A percentile compares a stretch with the other conserved stretches of the same genome.
These are phyloP conservation scores for Hycleus phaleratus DNA, from an alignment of 1,140 invertebrate genomes.

Conservation along the genomic window DNA sequence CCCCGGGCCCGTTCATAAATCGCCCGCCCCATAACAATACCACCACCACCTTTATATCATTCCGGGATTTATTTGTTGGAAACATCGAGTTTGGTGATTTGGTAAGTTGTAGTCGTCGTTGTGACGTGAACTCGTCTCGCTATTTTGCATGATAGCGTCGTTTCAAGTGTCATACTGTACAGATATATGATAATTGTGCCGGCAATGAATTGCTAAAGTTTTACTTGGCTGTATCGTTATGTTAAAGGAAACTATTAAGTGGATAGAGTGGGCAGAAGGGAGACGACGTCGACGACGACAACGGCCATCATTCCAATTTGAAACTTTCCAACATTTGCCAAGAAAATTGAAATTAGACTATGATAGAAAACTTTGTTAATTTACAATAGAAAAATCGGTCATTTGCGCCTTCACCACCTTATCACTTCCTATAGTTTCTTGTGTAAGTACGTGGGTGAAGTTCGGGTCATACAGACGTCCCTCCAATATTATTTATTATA, in stretches of 20 bases:
- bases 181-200: slow-evolving; percentile 35
- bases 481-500: slow-evolving; percentile 5
- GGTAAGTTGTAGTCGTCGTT: slow-evolving; percentile 22
- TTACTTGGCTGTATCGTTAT: slow-evolving; percentile 25
- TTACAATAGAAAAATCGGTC: too few species aligned
- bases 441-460: slow-evolving; percentile 1
- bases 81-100: slow-evolving; percentile 23
- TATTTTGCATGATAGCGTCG: slow-evolving; percentile 32
- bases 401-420: not conserved
- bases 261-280: too few species aligned
- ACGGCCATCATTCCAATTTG: too few species aligned
- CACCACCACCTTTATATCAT: not conserved
- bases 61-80: slow-evolving; percentile 15
- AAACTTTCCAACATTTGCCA: too few species aligned
- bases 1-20: slow-evolving; percentile 15
- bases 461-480: slow-evolving; percentile 11
- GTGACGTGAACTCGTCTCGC: not conserved
- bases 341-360: too few species aligned
- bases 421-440: slow-evolving; percentile 8
- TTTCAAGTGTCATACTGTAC: slow-evolving; percentile 30
- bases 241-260: slow-evolving; percentile 25
- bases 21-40: not conserved
- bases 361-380: too few species aligned
- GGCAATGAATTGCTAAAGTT: slow-evolving; percentile 32
- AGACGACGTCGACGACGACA: too few species aligned